A percentile compares a stretch with the other conserved stretches of the same genome.
Evolutionary conservation across 2,797 vertebrate genomes (phyloP).

Genomic region (Sebastes dallii): DNA sequence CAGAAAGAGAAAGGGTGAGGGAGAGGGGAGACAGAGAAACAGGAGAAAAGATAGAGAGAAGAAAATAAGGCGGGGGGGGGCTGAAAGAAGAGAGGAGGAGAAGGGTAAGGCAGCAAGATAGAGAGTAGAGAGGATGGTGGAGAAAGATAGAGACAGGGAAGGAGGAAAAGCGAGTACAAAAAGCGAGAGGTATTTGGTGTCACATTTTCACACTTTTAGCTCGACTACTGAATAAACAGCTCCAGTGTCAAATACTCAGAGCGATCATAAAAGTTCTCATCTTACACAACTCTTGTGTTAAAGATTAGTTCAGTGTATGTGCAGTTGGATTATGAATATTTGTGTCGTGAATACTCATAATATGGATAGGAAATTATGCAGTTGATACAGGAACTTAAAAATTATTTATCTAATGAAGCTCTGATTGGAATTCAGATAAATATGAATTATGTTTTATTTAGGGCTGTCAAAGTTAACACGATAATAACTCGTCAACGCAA

Average conservation of each 20-base stretch:
- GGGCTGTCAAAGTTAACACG: too few relatives aligned
- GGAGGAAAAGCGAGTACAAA: background rate
- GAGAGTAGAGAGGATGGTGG: background rate
- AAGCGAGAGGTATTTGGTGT: background rate
- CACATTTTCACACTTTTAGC: background rate
- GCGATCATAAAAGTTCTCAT: background rate
- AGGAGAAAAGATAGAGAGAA: background rate
- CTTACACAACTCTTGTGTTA: background rate
- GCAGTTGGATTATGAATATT: background rate
- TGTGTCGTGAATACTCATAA: too few relatives aligned
- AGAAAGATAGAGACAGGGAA: background rate
- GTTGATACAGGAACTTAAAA: too few relatives aligned
- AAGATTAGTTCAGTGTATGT: background rate
- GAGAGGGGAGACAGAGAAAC: background rate
- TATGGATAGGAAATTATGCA: too few relatives aligned
- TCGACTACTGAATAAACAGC: background rate
- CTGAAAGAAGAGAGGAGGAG: background rate
- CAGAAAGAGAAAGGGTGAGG: background rate
- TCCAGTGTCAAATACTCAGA: background rate
- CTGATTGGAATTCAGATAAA: too few relatives aligned
- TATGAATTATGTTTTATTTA: too few relatives aligned
- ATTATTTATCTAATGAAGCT: too few relatives aligned
- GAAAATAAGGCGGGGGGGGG: background rate
- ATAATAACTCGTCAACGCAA: too few relatives aligned
- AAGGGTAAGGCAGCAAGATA: background rate